Evolutionary conservation across 2,888 invertebrate genomes (phyloP).

Genomic region (Lissocephala sabroskyi): DNA sequence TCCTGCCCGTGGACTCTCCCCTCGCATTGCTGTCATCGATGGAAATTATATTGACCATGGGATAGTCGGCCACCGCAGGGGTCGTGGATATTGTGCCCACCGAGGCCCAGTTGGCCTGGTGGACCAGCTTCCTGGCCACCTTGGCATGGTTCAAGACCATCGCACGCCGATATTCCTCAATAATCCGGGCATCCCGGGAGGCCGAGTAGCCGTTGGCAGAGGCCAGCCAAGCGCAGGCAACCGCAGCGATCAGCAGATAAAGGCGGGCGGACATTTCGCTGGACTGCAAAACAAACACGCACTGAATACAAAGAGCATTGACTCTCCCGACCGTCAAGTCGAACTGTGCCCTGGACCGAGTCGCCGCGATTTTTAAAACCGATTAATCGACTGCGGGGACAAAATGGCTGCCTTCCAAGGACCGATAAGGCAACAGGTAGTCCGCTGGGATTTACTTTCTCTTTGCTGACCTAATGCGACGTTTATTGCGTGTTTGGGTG

Average conservation of each 20-base stretch:
- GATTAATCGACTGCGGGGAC: too few relatives aligned
- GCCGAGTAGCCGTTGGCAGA: constrained; percentile 49
- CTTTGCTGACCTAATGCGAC: too few relatives aligned
- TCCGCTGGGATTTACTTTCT: too few relatives aligned
- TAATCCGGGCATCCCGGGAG: constrained; percentile 48
- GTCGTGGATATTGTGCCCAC: constrained; percentile 69
- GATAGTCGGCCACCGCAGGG: constrained; percentile 55
- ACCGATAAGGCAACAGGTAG: too few relatives aligned
- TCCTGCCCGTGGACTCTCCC: constrained; percentile 64
- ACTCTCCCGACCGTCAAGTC: too few relatives aligned
- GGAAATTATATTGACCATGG: constrained; percentile 72
- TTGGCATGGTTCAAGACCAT: constrained; percentile 61
- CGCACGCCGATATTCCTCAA: constrained; percentile 44
- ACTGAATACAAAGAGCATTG: background rate
- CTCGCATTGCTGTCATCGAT: constrained; percentile 63
- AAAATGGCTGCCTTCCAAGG: too few relatives aligned
- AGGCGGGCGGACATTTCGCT: constrained; percentile 17
- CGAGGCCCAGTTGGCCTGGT: constrained; percentile 69
- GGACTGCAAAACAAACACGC: background rate
- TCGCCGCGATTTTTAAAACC: too few relatives aligned
- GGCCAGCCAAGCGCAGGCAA: constrained; percentile 14
- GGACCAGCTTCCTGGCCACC: constrained; percentile 68
- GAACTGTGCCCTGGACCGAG: too few relatives aligned
- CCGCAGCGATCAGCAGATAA: constrained; percentile 13
- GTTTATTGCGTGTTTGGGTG: too few relatives aligned